Base-by-base conservation (phyloP, 2,888 invertebrate species). In the Seira sanloemensis region DNA sequence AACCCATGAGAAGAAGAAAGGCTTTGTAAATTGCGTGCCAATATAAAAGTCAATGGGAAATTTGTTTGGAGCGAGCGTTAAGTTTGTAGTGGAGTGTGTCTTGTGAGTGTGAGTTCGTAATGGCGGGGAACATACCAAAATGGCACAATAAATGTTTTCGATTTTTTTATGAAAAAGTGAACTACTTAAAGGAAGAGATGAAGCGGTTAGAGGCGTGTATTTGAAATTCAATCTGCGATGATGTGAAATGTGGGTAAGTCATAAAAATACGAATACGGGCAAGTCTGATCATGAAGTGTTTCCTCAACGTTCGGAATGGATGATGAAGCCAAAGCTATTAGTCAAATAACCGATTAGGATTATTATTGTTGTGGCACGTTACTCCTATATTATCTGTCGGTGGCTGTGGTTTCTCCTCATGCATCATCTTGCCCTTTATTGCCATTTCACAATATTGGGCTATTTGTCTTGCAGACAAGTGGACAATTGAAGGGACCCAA, bases 381-480 rank as follows among this genome's bases (percentile, higher is more conserved):
- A 81, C 54, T 76, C 54, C 67, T 75, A 75, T 75, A 74, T 62
- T 74, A 81, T 81, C 80, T 81, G 80, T 81, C 71, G 76, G 76
- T 81, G 81, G 81, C 81, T 75, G 69, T 25, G 69, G 50, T 81
- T 37, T 69, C 65, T 18, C 26, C 62, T 19, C 76, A 76, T 81
- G 27, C 74, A 80, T 80, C 80, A 80, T 54, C 23, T 25, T 75
- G 12, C 69, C 50, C 75, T 71, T 74, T 74, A 74, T 62, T 74
- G 80, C 62, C 26, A 27, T 74, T 80, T 80, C 80, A 75, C 75
- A 81, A 81, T 81, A 81, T 81, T 81, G 24, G 23, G 76, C 71
- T 81, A 81, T 81, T 81, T 81, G 76, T 81, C 81, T 81, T 81
- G 23, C 18, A 81, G 81, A 81, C 81, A 81, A 76, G 81, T 75